Percentiles rank a stretch among this genome's conserved stretches.
Conservation (phyloP, 92 coral and sea anemone genomes). For the Palythoa grandis region DNA sequence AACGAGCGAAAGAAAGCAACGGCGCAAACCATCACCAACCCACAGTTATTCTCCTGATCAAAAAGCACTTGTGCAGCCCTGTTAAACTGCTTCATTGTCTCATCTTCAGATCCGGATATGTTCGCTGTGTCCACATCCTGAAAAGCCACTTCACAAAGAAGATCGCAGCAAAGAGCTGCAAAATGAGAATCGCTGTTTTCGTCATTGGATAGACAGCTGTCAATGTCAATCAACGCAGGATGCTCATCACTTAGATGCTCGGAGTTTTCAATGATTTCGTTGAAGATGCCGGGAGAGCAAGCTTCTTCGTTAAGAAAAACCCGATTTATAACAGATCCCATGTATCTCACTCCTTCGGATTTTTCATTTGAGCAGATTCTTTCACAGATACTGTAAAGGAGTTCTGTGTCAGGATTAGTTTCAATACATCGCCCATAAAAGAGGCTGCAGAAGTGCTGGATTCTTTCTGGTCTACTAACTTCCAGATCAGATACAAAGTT, state of each 20-base stretch:
- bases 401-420: constrained; percentile 82
- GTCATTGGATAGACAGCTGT: constrained; percentile 60
- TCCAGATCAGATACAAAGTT: constrained; percentile 51
- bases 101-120: constrained; percentile 73
- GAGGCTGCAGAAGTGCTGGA: constrained; percentile 71
- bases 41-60: constrained; percentile 44
- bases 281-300: constrained; percentile 67
- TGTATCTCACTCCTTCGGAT: constrained; percentile 59
- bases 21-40: constrained; percentile 72
- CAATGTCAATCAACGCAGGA: constrained; percentile 72
- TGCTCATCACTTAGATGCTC: constrained; percentile 58
- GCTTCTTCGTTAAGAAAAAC: constrained; percentile 72
- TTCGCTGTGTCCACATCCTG: constrained; percentile 55
- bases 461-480: constrained; percentile 43
- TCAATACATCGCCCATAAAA: constrained; percentile 90
- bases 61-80: constrained; percentile 60
- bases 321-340: constrained; percentile 80
- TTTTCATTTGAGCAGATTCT: constrained; percentile 67
- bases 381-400: constrained; percentile 67
- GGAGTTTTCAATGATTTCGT: constrained; percentile 52
- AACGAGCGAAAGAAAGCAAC: constrained; percentile 80
- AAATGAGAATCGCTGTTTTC: constrained; percentile 72
- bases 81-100: constrained; percentile 57
- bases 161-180: constrained; percentile 91
- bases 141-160: constrained; percentile 81